phyloP scores from a whole-genome alignment of 2,888 invertebrate genomes.

The Selenia dentaria region DNA sequence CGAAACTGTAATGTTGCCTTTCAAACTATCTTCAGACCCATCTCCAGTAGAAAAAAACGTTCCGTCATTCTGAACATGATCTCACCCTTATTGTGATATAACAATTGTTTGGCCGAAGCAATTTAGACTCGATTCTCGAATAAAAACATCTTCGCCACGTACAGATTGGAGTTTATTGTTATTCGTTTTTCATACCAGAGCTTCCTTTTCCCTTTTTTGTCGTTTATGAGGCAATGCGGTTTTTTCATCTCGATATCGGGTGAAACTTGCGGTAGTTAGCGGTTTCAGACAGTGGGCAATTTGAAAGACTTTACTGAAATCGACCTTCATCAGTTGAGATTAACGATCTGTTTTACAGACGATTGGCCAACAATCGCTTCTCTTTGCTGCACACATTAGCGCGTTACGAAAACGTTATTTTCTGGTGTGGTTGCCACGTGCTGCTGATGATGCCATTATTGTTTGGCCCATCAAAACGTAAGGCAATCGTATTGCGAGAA shows the following conservation, averaged over 20 bases:
- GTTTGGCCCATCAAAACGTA: conserved; percentile 1
- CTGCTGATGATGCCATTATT: conserved; percentile 16
- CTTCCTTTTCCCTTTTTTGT: conserved; percentile 36
- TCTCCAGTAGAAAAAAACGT: neutral
- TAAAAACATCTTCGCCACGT: conserved; percentile 19
- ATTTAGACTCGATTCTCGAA: conserved; percentile 8
- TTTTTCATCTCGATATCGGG: conserved; percentile 50
- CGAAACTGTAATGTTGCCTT: neutral
- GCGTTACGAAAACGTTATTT: conserved; percentile 35
- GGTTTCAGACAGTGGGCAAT: conserved; percentile 36
- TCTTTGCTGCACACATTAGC: conserved; percentile 24
- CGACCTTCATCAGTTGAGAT: conserved; percentile 48
- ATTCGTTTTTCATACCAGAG: conserved; percentile 29
- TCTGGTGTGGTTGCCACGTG: conserved; percentile 29
- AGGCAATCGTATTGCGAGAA: conserved; percentile 6
- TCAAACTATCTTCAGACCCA: neutral
- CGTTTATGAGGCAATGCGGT: conserved; percentile 20
- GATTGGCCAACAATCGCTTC: conserved; percentile 38
- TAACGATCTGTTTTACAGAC: conserved; percentile 41
- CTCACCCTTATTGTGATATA: conserved; percentile 18
- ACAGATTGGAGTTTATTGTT: conserved; percentile 36
- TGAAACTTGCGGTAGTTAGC: conserved; percentile 41
- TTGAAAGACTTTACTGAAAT: conserved; percentile 45
- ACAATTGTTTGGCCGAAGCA: conserved; percentile 13
- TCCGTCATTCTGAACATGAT: conserved; percentile 11